Evolutionary conservation across 2,113 vertebrate species (phyloP).

Genomic region (Syrmaticus mikado): DNA sequence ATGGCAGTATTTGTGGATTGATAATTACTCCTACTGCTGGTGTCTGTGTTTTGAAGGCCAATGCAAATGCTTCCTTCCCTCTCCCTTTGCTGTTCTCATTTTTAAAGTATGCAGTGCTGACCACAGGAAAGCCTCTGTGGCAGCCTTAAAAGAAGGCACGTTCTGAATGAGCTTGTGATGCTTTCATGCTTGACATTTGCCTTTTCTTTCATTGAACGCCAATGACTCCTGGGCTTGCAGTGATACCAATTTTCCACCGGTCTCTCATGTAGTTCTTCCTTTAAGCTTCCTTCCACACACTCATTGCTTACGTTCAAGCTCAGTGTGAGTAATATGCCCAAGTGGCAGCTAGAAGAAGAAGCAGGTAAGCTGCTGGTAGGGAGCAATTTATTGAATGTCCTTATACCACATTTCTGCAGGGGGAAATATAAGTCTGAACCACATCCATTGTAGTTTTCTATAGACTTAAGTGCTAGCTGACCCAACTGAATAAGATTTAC

Average conservation of each 20-base stretch:
- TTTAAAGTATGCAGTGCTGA: neutral
- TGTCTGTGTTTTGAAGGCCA: conserved; percentile 9
- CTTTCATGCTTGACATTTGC: neutral
- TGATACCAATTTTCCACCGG: neutral
- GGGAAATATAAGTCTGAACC: neutral
- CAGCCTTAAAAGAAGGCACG: neutral
- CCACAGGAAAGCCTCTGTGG: conserved; percentile 13
- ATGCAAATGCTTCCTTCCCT: neutral
- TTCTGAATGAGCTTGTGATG: neutral
- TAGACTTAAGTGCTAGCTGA: neutral
- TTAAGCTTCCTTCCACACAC: neutral
- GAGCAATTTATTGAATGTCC: neutral
- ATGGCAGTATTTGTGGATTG: conserved; percentile 2
- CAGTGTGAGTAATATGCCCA: conserved; percentile 17
- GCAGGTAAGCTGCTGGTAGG: neutral
- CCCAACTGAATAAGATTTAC: neutral
- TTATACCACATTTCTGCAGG: neutral
- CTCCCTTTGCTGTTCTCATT: conserved; percentile 7
- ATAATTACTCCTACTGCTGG: neutral
- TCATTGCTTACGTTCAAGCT: neutral
- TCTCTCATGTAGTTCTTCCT: conserved; percentile 31
- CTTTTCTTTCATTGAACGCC: conserved; percentile 49
- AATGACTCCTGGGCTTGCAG: conserved; percentile 50
- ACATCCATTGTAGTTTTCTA: neutral
- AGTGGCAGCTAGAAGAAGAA: neutral